Evolutionary conservation across 2,888 invertebrate genomes (phyloP), one percentile per base, ranked within the genome.

Genomic region (Melipona beecheii): DNA sequence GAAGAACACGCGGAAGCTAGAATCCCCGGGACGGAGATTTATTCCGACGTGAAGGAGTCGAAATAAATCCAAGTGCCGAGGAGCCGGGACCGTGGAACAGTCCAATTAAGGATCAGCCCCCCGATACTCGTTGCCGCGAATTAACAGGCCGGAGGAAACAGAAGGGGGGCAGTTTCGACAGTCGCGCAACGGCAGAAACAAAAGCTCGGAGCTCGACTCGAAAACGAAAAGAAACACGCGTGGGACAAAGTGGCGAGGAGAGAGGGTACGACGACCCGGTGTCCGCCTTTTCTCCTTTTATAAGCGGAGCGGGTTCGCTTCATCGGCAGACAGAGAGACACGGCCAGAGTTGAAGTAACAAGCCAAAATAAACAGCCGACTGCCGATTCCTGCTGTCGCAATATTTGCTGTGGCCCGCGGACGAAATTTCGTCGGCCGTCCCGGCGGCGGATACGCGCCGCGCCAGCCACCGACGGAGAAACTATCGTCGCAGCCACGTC

Each of bases 361-460:
- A 89, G 90, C 88, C 87, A 90, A 91, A 92, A 90, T 90, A 91
- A 92, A 92, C 89, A 92, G 87, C 79, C 87, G 84, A 90, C 87
- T 90, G 90, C 86, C 89, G 89, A 91, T 91, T 91, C 87, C 87
- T 85, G 88, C 87, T 90, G 89, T 88, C 86, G 90, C 87, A 90
- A 90, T 90, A 90, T 91, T 92, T 90, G 89, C 89, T 75, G 85
- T 89, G 82, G 78, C 62, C 73, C 49, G 17, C 11, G 78, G 90
- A 81, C 91, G 83, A 91, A 86, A 92, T 78, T 91, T 90, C 60
- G 60, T 31, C 91, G 43, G 62, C 76, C 54, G 5, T 13, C 52
- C 11, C 50, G 21, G 4, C 62, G 69, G 11, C 43, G 52, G 31
- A 21, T 24, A 15, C 17, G 9, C n/a, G 24, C 9, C 9, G 15